Conservation (phyloP, 2,888 invertebrate species). For the Embidobia sp. region DNA sequence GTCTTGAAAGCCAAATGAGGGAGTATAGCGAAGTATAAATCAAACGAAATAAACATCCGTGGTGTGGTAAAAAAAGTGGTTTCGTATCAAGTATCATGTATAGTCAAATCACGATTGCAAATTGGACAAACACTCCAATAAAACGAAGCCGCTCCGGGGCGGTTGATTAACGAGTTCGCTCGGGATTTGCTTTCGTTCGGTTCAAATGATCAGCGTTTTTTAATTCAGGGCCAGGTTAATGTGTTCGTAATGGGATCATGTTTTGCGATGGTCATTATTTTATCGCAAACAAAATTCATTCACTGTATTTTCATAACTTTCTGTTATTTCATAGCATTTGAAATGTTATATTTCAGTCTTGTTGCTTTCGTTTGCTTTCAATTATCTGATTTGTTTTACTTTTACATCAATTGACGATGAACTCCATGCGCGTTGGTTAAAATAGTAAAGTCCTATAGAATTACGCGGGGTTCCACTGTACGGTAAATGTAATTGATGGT, state of each 20-base stretch:
- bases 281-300: no score
- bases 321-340: no score
- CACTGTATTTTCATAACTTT: no score
- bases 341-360: no score
- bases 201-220: slow-evolving; percentile 41
- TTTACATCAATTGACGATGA: no score
- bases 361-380: no score
- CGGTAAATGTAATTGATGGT: slow-evolving; percentile 50
- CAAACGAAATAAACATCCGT: no score
- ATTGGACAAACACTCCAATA: slow-evolving; percentile 33
- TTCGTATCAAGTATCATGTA: slow-evolving; percentile 23
- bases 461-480: slow-evolving; percentile 23
- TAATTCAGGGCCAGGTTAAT: slow-evolving; percentile 47
- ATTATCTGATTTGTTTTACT: no score
- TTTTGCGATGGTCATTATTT: slow-evolving; percentile 39
- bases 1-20: no score
- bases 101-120: slow-evolving; percentile 36
- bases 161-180: slow-evolving; percentile 50
- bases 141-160: slow-evolving; percentile 20
- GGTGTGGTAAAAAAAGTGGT: slow-evolving; percentile 11
- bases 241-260: slow-evolving; percentile 51
- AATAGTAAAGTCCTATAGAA: slow-evolving; percentile 36
- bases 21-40: no score
- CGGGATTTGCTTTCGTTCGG: slow-evolving; percentile 12
- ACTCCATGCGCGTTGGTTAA: not conserved